Percentiles rank a stretch among this genome's conserved stretches.
Evolutionary conservation across 2,888 invertebrate species (phyloP).

Genomic region (Oscheius sp.): DNA sequence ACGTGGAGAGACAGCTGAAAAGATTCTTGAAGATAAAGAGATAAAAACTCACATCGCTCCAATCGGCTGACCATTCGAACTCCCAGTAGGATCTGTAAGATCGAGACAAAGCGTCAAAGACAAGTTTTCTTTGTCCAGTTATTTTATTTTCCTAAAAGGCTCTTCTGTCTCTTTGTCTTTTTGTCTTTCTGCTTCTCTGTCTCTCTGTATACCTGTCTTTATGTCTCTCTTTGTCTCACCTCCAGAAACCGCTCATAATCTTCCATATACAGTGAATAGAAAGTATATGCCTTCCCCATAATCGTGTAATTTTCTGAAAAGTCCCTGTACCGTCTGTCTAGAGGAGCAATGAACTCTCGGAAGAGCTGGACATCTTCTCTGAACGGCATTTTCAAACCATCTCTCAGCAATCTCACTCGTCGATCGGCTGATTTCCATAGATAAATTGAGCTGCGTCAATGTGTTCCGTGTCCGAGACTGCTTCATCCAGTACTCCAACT

Average conservation of each 20-base stretch:
- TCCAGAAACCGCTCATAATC: slow-evolving; percentile 53
- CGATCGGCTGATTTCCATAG: slow-evolving; percentile 47
- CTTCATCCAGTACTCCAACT: slow-evolving; percentile 45
- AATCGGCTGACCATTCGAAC: slow-evolving; percentile 70
- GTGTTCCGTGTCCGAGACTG: slow-evolving; percentile 55
- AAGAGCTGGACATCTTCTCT: slow-evolving; percentile 53
- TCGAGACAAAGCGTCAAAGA: slow-evolving; percentile 64
- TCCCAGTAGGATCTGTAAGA: slow-evolving; percentile 68
- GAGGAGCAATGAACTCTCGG: slow-evolving; percentile 50
- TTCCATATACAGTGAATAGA: slow-evolving; percentile 50
- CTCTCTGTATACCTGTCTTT: too few species aligned
- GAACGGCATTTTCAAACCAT: slow-evolving; percentile 1
- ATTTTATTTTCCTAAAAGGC: slow-evolving; percentile 46
- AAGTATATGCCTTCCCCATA: slow-evolving; percentile 50
- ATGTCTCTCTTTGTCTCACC: background rate
- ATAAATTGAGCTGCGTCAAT: slow-evolving; percentile 50
- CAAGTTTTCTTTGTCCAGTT: slow-evolving; percentile 45
- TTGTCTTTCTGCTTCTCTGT: too few species aligned
- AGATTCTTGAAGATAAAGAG: background rate
- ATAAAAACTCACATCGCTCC: slow-evolving; percentile 55
- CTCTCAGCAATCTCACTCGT: slow-evolving; percentile 10
- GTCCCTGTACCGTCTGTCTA: slow-evolving; percentile 53
- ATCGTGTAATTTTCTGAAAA: slow-evolving; percentile 56
- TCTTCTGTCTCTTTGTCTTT: background rate
- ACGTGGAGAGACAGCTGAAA: slow-evolving; percentile 63